A percentile compares a stretch with the other conserved stretches of the same genome.
These are phyloP conservation scores for Chrysemys picta DNA, from an alignment of 2,113 vertebrate genomes.

Conservation along the genomic window DNA sequence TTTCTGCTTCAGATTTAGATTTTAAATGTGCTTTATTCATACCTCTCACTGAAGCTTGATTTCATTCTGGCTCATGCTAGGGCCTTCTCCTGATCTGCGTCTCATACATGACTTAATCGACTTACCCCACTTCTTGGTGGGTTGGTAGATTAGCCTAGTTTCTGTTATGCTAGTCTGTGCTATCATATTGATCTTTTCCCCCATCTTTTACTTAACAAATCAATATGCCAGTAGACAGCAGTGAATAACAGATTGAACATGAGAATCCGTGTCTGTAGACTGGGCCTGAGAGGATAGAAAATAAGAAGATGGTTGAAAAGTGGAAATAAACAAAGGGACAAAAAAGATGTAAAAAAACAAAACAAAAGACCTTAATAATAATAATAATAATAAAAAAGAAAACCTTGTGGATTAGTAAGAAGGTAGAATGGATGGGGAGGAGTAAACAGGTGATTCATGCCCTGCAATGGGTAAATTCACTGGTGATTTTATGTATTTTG, in stretches of 20 bases:
- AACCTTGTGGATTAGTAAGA: neutral
- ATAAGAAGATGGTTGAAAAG: neutral
- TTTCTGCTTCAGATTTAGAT: neutral
- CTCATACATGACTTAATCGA: constrained; percentile 21
- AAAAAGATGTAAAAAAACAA: neutral
- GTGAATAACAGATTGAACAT: neutral
- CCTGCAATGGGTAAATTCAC: neutral
- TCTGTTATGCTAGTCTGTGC: neutral
- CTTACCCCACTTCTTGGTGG: neutral
- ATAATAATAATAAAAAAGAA: neutral
- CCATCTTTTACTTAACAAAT: neutral
- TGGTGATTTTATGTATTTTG: neutral
- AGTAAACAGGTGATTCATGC: neutral
- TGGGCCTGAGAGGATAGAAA: neutral
- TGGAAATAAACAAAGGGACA: neutral
- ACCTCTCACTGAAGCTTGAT: neutral
- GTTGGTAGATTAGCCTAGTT: neutral
- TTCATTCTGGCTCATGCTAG: constrained; percentile 23
- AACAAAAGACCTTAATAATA: neutral
- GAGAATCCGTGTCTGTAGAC: neutral
- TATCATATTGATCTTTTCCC: neutral
- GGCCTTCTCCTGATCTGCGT: constrained; percentile 39
- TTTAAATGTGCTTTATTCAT: neutral
- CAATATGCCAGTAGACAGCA: neutral
- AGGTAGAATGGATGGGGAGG: neutral